Conservation (phyloP, 2,113 vertebrate species). For the Oenanthe oenanthe region DNA sequence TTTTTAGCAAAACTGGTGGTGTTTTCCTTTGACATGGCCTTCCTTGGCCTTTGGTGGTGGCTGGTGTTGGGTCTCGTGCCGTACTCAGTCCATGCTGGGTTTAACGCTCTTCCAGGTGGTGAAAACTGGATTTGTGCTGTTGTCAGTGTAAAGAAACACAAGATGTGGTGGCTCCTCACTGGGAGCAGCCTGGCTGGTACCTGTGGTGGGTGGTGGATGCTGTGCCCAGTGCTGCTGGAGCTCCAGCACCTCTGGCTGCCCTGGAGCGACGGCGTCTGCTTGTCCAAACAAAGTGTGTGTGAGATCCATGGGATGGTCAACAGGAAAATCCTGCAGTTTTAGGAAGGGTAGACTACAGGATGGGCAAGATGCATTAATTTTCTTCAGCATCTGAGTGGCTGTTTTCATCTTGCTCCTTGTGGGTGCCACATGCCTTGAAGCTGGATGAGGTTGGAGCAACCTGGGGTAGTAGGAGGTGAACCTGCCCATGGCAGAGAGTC, state of each 20-base stretch:
- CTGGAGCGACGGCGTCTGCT: rapidly evolving
- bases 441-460: not conserved
- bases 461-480: not conserved
- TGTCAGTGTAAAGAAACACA: rapidly evolving
- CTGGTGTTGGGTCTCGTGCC: not conserved
- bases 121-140: not conserved
- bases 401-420: not conserved
- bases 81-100: not conserved
- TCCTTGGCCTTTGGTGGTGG: not conserved
- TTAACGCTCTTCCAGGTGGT: rapidly evolving
- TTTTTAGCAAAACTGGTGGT: not conserved
- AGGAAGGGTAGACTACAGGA: not conserved
- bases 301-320: not conserved
- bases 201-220: not conserved
- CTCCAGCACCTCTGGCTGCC: rapidly evolving
- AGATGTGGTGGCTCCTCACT: rapidly evolving
- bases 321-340: not conserved
- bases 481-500: not conserved
- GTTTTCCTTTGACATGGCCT: not conserved
- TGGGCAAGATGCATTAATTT: not conserved
- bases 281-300: not conserved
- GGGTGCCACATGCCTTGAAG: not conserved
- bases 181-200: not conserved
- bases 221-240: not conserved
- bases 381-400: not conserved